Base-by-base conservation (phyloP, 1,140 invertebrate genomes). In the Drosophila teissieri region DNA sequence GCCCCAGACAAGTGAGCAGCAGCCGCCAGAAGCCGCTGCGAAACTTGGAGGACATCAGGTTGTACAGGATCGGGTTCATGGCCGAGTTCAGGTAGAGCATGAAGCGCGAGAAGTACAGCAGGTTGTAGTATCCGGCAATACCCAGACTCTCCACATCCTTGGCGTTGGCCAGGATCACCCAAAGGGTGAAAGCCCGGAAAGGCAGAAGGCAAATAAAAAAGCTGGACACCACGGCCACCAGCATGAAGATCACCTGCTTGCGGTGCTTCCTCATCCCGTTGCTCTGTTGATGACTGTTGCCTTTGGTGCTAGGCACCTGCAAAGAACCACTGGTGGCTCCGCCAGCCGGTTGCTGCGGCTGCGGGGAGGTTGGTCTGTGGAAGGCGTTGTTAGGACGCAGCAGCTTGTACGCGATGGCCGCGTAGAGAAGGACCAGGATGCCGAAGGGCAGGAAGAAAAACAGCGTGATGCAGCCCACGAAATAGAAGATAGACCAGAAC, bases 121-220 rank as follows among this genome's bases (percentile, higher is more conserved):
- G 93, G 86, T 95, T 96, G 92, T 97, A 98, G 93, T 97, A 98
- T n/a, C 94, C 94, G 58, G 97, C 96, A 74, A 97, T 93, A 46
- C 96, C 97, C 75, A 97, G 82, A 7, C 91, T 77, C 22, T 94
- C 73, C 24, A 96, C 92, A 64, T 94, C 94, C 73, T 96, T 94
- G 0, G 94, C 93, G 4, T 95, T 94, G 4, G 95, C 95, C 15
- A 97, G 93, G 40, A 98, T 95, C 45, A 98, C 96, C 96, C 96
- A 97, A 36, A 98, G 91, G 0, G 96, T 97, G 14, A 98, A 93
- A 2, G 97, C 95, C 48, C 96, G 94, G 90, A 98, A 97, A 3
- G 98, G 98, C 42, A 98, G 91, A 11, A 98, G 93, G 82, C 97
- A 98, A 12, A 98, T 92, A 91, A 98, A 98, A 92, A 98, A 98